Base-by-base conservation (phyloP, 2,888 invertebrate species). In the Drosophila paramelanica region DNA sequence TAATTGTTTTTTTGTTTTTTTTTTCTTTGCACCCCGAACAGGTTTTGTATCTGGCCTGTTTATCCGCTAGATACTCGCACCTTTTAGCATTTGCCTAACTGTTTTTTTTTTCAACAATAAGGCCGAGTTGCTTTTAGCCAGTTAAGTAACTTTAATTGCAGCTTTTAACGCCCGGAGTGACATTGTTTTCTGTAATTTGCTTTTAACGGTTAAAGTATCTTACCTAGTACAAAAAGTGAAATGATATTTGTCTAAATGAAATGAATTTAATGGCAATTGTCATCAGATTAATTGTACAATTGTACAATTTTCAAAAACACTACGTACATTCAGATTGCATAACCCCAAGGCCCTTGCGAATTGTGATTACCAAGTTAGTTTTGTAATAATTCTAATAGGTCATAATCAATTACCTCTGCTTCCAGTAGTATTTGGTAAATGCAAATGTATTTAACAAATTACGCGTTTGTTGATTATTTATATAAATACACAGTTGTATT, bases 41-140 rank as follows among this genome's bases (percentile, higher is more conserved):
- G 61, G 64, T 74, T 77, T 61, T 64, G 39, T 45, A 49, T 55
- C 33, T 52, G 47, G 23, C 17, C 56, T 70, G 53, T 52, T 57
- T 65, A 73, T 67, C 76, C 79, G 71, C 79, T 76, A 81, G 76
- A 76, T 55, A 74, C 67, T 58, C 41, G 41, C 71, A 57, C 53
- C 52, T 70, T 55, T 64, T 36, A 61, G 60, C 74, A 57, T 43
- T 74, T 61, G 59, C 57, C 56, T 82, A 85, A 85, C 86, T 77
- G 81, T 81, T 71, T 60, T 42, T 49, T 17, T 17, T 17, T 17
- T 23, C 33, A 41, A 53, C 27, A 64, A 64, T 55, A 56, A 42
- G 42, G 51, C 56, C 56, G 64, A 56, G 41, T 42, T 27, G 39
- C 25, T 33, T 25, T 41, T 45, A 36, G 14, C 56, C 27, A 46